Percentiles rank a stretch among this genome's conserved stretches.
phyloP scores from a whole-genome alignment of 2,113 vertebrate species.

The Spilogale gracilis region DNA sequence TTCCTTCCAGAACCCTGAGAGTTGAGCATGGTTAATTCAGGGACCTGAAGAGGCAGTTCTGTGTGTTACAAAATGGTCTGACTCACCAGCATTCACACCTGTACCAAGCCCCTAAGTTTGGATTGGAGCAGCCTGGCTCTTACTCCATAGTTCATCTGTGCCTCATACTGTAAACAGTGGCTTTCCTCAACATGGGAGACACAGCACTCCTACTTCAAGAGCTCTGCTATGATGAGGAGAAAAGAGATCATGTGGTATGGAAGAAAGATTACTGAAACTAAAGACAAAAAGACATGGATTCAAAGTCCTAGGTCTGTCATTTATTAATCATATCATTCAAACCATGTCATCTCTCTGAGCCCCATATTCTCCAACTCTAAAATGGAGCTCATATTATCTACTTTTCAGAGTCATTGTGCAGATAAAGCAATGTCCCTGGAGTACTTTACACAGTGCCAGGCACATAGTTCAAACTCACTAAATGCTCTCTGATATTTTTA shows the following conservation, averaged over 20 bases:
- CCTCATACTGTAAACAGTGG: neutral
- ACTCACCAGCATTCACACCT: neutral
- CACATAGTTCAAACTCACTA: neutral
- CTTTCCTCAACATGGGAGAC: neutral
- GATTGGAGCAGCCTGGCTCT: neutral
- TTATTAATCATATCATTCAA: constrained; percentile 38
- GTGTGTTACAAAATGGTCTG: neutral
- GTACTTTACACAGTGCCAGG: constrained; percentile 17
- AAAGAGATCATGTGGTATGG: neutral
- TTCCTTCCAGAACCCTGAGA: neutral
- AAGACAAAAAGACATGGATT: constrained; percentile 12
- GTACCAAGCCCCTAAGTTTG: neutral
- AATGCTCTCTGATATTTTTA: constrained; percentile 1
- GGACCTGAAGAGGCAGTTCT: neutral
- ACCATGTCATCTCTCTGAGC: constrained; percentile 13
- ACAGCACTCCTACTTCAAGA: neutral
- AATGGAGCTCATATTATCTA: neutral
- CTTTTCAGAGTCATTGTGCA: neutral
- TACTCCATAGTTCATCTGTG: neutral
- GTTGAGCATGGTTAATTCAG: constrained; percentile 1
- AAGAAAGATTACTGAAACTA: neutral
- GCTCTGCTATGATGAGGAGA: neutral
- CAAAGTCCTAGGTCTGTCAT: neutral
- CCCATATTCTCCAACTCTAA: constrained; percentile 12
- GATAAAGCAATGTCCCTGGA: neutral